Percentiles rank a stretch among this genome's conserved stretches.
Evolutionary conservation across 2,797 vertebrate species (phyloP).

Genomic region (Limnodromus scolopaceus): DNA sequence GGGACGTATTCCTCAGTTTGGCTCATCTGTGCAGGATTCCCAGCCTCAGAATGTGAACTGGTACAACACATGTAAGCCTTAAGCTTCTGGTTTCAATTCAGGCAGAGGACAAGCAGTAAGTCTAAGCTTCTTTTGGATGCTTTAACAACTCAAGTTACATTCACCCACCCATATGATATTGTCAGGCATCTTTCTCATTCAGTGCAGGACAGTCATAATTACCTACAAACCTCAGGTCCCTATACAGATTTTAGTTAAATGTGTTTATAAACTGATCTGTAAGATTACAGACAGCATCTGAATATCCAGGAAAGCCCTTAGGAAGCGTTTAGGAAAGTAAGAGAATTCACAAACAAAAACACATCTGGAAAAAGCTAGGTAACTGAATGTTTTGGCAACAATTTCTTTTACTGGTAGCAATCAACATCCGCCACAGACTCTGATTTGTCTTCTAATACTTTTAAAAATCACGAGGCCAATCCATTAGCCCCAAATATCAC

Average conservation of each 20-base stretch:
- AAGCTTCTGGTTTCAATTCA: not conserved
- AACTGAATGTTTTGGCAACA: not conserved
- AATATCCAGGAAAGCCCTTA: slow-evolving; percentile 28
- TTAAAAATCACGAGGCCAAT: not conserved
- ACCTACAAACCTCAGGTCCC: not conserved
- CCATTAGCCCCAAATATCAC: not conserved
- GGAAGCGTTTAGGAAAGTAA: slow-evolving; percentile 5
- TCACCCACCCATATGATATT: not conserved
- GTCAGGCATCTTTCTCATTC: not conserved
- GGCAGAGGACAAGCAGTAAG: not conserved
- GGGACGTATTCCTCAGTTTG: not conserved
- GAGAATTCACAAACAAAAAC: slow-evolving; percentile 35
- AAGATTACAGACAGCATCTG: slow-evolving; percentile 9
- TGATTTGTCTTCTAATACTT: not conserved
- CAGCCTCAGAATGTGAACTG: not conserved
- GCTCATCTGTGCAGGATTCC: not conserved
- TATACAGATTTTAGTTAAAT: slow-evolving; percentile 19
- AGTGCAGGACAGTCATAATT: not conserved
- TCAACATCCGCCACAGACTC: not conserved
- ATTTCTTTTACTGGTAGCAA: not conserved
- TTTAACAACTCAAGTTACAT: not conserved
- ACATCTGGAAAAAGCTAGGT: slow-evolving; percentile 9
- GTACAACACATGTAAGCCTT: not conserved
- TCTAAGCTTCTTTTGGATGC: not conserved
- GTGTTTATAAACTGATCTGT: slow-evolving; percentile 8